Percentiles rank a stretch among this genome's conserved stretches.
phyloP scores from a whole-genome alignment of 2,888 invertebrate genomes.

The Aspidapion aeneum region DNA sequence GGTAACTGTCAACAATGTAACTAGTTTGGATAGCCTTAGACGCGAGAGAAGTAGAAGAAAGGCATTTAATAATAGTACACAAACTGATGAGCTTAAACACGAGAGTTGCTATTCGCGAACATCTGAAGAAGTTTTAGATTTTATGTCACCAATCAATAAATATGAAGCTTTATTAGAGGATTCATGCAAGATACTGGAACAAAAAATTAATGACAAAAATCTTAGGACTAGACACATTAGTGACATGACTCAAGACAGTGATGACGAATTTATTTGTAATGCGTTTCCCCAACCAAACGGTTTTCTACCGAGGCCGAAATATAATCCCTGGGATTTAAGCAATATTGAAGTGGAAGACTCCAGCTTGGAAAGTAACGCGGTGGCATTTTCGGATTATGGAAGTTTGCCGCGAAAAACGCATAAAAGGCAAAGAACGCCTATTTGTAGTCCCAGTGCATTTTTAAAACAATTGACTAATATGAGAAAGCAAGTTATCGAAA shows the following conservation, averaged over 20 bases:
- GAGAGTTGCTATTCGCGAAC: conserved; percentile 21
- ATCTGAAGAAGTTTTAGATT: conserved; percentile 16
- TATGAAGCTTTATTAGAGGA: conserved; percentile 42
- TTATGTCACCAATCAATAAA: conserved; percentile 39
- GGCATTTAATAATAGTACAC: conserved; percentile 18
- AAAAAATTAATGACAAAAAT: conserved; percentile 34
- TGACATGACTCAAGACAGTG: conserved; percentile 17
- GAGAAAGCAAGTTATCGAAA: conserved; percentile 54
- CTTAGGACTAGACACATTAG: conserved; percentile 19
- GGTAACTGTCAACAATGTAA: conserved; percentile 39
- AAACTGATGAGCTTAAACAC: conserved; percentile 17
- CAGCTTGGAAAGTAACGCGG: conserved; percentile 42
- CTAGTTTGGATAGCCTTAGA: conserved; percentile 24
- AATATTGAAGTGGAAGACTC: conserved; percentile 39
- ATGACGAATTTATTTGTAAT: conserved; percentile 14
- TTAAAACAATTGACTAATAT: conserved; percentile 56
- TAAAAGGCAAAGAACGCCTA: conserved; percentile 32
- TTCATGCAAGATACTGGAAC: conserved; percentile 43
- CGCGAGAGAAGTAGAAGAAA: conserved; percentile 20
- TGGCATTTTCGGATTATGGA: conserved; percentile 45
- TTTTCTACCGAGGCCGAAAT: conserved; percentile 14
- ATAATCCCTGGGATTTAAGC: conserved; percentile 29
- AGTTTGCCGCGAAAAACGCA: conserved; percentile 41
- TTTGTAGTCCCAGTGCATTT: conserved; percentile 54
- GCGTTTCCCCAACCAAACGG: background rate